A percentile compares a stretch with the other conserved stretches of the same genome.
phyloP scores from a whole-genome alignment of 2,888 invertebrate genomes.

The Drosophila vallismaia region DNA sequence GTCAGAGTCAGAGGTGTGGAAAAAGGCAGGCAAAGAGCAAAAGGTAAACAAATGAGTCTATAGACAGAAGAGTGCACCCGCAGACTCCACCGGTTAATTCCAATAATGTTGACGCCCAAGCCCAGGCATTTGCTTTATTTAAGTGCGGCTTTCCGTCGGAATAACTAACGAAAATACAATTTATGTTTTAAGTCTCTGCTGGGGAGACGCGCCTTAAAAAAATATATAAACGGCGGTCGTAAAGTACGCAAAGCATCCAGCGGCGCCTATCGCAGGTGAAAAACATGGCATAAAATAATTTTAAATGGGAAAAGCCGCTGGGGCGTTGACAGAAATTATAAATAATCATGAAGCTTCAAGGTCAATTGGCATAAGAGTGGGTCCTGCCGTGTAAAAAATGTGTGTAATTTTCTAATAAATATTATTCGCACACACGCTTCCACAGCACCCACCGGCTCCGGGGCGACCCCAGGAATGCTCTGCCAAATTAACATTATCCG shows the following conservation, averaged over 20 bases:
- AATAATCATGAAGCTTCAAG: slow-evolving; percentile 15
- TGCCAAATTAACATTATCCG: slow-evolving; percentile 58
- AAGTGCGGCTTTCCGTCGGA: slow-evolving; percentile 3
- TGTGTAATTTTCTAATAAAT: slow-evolving; percentile 66
- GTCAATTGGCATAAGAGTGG: slow-evolving; percentile 1
- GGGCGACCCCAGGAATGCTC: slow-evolving; percentile 36
- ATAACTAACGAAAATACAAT: slow-evolving; percentile 69
- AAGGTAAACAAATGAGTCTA: not conserved
- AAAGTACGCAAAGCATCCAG: slow-evolving; percentile 14
- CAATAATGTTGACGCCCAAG: slow-evolving; percentile 21
- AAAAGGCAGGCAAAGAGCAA: not conserved
- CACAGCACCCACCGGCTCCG: slow-evolving; percentile 12
- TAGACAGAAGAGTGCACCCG: slow-evolving; percentile 10
- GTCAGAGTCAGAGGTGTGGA: slow-evolving; percentile 12
- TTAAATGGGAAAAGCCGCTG: slow-evolving; percentile 32
- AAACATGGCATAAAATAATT: slow-evolving; percentile 38
- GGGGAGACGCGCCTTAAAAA: slow-evolving; percentile 15
- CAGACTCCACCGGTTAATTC: slow-evolving; percentile 23
- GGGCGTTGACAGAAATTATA: slow-evolving; percentile 24
- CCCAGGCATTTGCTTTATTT: slow-evolving; percentile 27
- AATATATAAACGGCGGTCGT: slow-evolving; percentile 17
- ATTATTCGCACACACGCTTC: slow-evolving; percentile 40
- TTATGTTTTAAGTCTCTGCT: slow-evolving; percentile 43
- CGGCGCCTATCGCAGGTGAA: slow-evolving; percentile 4
- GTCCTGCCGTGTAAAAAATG: slow-evolving; percentile 41